Percentiles rank a stretch among this genome's conserved stretches.
These are phyloP conservation scores for Heliopora coerulea DNA, from an alignment of 92 coral and sea anemone genomes.

Conservation along the genomic window DNA sequence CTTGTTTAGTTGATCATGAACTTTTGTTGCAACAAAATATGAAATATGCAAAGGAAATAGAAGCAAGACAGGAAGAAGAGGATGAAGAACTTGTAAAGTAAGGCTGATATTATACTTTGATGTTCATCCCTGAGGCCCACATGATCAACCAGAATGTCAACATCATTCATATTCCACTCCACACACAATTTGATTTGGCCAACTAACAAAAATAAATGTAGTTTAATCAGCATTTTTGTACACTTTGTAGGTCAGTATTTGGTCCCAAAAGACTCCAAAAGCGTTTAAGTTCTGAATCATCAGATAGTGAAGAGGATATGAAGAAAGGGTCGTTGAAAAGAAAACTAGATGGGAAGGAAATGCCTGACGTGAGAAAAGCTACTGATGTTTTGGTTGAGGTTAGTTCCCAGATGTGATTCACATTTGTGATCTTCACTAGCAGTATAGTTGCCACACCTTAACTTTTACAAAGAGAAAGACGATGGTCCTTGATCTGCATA, in stretches of 20 bases:
- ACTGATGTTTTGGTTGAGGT: constrained; percentile 87
- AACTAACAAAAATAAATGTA: too few relatives aligned
- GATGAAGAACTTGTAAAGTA: constrained; percentile 92
- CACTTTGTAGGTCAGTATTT: constrained; percentile 80
- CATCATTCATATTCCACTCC: too few relatives aligned
- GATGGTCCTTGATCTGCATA: too few relatives aligned
- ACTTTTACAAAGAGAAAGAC: too few relatives aligned
- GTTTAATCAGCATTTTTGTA: too few relatives aligned
- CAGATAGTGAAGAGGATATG: constrained; percentile 62
- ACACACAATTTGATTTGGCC: too few relatives aligned
- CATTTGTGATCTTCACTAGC: too few relatives aligned
- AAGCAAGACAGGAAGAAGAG: constrained; percentile 76
- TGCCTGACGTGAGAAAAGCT: background rate
- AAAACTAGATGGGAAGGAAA: background rate
- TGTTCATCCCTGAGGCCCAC: background rate
- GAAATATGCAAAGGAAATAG: constrained; percentile 71
- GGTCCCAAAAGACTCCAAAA: constrained; percentile 76
- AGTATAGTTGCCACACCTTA: too few relatives aligned
- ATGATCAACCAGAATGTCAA: background rate
- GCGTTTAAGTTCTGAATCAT: constrained; percentile 63
- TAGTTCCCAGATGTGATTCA: background rate
- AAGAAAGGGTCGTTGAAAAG: constrained; percentile 19
- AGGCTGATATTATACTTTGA: constrained; percentile 1
- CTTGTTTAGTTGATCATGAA: constrained; percentile 70
- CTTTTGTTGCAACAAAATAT: constrained; percentile 65